Evolutionary conservation across 2,888 invertebrate genomes (phyloP).

Genomic region (Arrhopalites spinosus): DNA sequence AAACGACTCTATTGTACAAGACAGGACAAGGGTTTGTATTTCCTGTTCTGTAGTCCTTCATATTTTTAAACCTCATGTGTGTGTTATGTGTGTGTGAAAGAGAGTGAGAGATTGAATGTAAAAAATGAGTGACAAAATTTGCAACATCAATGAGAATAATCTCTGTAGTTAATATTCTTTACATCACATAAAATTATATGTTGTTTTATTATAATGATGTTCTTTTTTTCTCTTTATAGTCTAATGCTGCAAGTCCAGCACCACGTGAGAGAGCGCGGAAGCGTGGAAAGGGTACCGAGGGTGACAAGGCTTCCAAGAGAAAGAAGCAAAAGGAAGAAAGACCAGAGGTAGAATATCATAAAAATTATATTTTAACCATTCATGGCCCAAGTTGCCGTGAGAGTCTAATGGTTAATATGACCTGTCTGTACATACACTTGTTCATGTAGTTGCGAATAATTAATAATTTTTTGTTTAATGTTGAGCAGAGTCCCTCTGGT

Average conservation of each 20-base stretch:
- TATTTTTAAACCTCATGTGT: no score
- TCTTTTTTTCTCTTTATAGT: slow-evolving; percentile 41
- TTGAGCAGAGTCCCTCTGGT: slow-evolving; percentile 72
- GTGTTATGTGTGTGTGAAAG: no score
- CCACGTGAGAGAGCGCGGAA: slow-evolving; percentile 50
- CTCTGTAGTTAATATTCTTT: no score
- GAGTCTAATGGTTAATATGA: no score
- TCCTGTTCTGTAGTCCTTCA: not conserved
- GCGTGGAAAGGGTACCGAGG: slow-evolving; percentile 61
- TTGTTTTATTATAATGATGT: not conserved
- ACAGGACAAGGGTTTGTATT: not conserved
- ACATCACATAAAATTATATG: not conserved
- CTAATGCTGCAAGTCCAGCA: slow-evolving; percentile 55
- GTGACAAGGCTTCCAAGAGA: slow-evolving; percentile 64
- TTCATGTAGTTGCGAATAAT: no score
- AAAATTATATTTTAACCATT: not conserved
- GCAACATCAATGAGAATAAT: no score
- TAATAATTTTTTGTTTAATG: no score
- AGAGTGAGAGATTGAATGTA: no score
- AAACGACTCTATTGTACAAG: not conserved
- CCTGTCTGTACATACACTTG: no score
- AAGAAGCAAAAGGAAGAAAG: slow-evolving; percentile 67
- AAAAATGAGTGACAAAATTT: no score
- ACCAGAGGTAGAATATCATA: slow-evolving; percentile 61
- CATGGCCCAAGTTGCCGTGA: no score